Evolutionary conservation across 2,797 vertebrate genomes (phyloP).

Genomic region (Phyllotis vaccarum): DNA sequence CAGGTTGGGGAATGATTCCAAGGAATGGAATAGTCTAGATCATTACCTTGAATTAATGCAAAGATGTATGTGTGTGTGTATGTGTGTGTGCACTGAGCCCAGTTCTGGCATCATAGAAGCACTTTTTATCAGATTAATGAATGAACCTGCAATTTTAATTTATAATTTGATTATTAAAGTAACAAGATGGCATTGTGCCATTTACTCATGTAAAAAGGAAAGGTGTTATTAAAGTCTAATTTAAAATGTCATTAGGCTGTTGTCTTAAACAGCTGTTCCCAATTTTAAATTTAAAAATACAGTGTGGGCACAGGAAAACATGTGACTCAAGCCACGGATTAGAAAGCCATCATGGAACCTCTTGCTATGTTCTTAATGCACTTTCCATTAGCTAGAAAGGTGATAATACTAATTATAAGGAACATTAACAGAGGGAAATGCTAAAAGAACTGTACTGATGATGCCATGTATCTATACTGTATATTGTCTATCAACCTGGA

Average conservation of each 20-base stretch:
- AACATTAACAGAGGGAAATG: neutral
- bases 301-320: neutral
- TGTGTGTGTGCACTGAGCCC: neutral
- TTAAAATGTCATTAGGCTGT: conserved; percentile 33
- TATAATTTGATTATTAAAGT: conserved; percentile 34
- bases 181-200: neutral
- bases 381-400: neutral
- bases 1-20: conserved; percentile 15
- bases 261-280: conserved; percentile 55
- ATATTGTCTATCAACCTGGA: neutral
- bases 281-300: conserved; percentile 58
- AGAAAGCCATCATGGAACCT: neutral
- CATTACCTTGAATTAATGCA: conserved; percentile 38
- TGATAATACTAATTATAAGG: neutral
- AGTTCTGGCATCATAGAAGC: conserved; percentile 12
- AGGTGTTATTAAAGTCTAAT: conserved; percentile 39
- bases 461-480: neutral
- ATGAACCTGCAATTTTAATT: conserved; percentile 55
- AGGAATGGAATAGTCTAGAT: conserved; percentile 23
- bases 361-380: neutral
- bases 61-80: neutral
- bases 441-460: neutral
- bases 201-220: conserved; percentile 17
- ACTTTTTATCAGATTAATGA: conserved; percentile 39
- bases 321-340: neutral